Base-by-base conservation (phyloP, 2,797 vertebrate genomes). In the Rhynchonycteris naso region DNA sequence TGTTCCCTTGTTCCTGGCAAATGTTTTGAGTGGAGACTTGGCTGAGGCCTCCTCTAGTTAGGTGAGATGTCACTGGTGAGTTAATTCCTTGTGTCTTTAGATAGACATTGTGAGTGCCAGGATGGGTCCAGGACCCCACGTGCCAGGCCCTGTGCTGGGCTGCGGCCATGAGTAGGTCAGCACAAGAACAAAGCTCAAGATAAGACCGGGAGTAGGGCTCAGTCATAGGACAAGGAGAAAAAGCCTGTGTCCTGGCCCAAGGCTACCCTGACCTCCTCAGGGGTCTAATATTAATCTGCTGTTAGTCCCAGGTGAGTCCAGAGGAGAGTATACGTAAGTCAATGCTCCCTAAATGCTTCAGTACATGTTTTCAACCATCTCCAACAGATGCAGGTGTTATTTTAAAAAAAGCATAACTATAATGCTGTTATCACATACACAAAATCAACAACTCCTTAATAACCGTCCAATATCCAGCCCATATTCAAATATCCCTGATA, bases 1-100 rank as follows among this genome's bases (percentile, higher is more conserved):
- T 72, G 69, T 86, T 89, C 16, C 35, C 54, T 81, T 72, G 74
- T 79, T 91, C 13, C 50, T 76, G 90, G 43, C 68, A 92, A 16
- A 66, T 69, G 21, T 52, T 76, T 68, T 68, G 35, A 79, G 59
- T 5, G 14, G 66, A 94, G 79, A 28, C 35, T 68, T 56, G 81
- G n/a, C 33, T 14, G n/a, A 86, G 76, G 89, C 65, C 35, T n/a
- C 50, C 56, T 92, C 30, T 92, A 66, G 24, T 72, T 83, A 63
- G 30, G 30, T 50, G 12, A 47, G 22, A 78, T 69, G 59, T 93
- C 58, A 24, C 47, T 47, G 88, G 86, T 0, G 2, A 65, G 15
- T 63, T 78, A 54, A 14, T 68, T 82, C 28, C 15, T 7, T 71
- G 5, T 69, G 63, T 18, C 13, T 54, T 50, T 38, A 30, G 47